Base-by-base conservation (phyloP, 2,797 vertebrate species). In the Ctenochaetus hawaiiensis region DNA sequence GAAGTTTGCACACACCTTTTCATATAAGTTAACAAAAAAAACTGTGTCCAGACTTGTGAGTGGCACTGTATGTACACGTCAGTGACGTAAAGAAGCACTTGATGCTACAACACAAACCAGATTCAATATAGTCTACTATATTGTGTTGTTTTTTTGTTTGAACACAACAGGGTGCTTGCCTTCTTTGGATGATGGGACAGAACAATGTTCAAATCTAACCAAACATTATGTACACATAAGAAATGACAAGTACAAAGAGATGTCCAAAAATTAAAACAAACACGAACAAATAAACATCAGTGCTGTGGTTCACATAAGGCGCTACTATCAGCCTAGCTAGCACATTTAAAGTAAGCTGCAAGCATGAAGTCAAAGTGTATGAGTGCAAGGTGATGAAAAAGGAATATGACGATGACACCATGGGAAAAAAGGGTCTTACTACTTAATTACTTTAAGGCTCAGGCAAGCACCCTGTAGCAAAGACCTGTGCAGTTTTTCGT, bases 21-120 rank as follows among this genome's bases (percentile, higher is more conserved):
- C 39, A 41, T 41, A 2, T 2, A 41, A 11, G 39, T 41, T 1
- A 41, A 41, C 30, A 12, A 12, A 41, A 41, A 41, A 41, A 41
- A 11, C 8, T 41, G 39, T 2, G 10, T 41, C 39, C 39, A 41
- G 11, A 41, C 39, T 41, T 41, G 8, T 41, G 39, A 41, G 11
- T 41, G 39, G 39, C 3, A 9, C 39, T 12, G 39, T 49, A 83
- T 64, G 57, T 59, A 83, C 70, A 86, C 54, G 61, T 91, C 71
- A 11, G 78, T 80, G 86, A 93, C 58, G 61, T 80, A 87, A 91
- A 91, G 90, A 89, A 92, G 93, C 92, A 92, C 83, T 88, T 87
- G 82, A 93, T 92, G 87, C 92, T 94, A 92, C 88, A 85, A 90
- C 91, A 92, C 78, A 83, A 89, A 91, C 83, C 72, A 57, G 61